Evolutionary conservation across 2,113 vertebrate species (phyloP), one percentile per base, ranked within the genome.

Genomic region (Sceloporus tristichus): DNA sequence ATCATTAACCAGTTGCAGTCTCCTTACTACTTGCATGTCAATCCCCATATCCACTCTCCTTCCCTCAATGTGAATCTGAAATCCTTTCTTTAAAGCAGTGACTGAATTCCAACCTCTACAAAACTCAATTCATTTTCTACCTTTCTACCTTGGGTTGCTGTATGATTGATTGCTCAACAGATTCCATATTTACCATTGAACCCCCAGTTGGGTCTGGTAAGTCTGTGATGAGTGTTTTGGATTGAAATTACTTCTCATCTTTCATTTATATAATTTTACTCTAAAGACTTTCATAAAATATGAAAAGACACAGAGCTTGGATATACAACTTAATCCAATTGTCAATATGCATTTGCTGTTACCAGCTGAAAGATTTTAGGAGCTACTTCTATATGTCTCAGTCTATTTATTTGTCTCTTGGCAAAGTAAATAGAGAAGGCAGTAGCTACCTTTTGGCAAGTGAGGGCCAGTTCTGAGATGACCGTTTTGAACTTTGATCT

Each of bases 191-290:
- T 84, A 82, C 62, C 42, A 48, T 68, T 84, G 81, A 88, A n/a
- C 70, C 75, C 54, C 56, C 75, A 66, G 40, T 38, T 76, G 65
- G 84, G 70, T 78, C 48, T 38, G 53, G 79, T 53, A 66, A 66
- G 40, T 54, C 59, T 76, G 71, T 77, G 25, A 85, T 59, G 76
- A 76, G 78, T 82, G 59, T 90, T 54, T 34, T 71, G 27, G 75
- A 2, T 75, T 90, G 79, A 0, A 80, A 70, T 77, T 86, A 59
- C 62, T 77, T 77, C 79, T 6, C 25, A 90, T 25, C 10, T 83
- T 81, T 91, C 79, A 88, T 88, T 54, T 54, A 82, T 88, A 59
- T 0, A n/a, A 14, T 21, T 85, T 82, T 91, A 56, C 82, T 85
- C 78, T 88, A 82, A 79, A 88, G 85, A 42, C 90, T 42, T 90